Conservation (phyloP, 2,888 invertebrate species). For the Nomada flava region DNA sequence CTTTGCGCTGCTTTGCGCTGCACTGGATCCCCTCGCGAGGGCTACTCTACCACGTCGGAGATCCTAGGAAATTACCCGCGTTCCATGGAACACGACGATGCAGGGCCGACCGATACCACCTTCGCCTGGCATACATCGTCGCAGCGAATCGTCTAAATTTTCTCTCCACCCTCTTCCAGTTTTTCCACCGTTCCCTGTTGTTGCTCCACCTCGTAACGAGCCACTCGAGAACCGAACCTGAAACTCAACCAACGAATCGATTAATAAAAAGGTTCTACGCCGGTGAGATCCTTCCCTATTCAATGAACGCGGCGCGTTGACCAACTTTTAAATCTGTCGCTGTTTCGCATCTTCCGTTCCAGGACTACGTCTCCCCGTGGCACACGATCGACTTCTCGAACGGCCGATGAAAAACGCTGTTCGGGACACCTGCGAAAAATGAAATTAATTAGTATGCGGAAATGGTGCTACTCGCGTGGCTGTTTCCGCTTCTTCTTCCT, state of each 20-base stretch:
- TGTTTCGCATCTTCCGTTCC: background rate
- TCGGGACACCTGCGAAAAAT: constrained; percentile 67
- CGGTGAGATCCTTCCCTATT: too few species aligned
- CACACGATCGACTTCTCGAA: background rate
- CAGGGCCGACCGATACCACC: background rate
- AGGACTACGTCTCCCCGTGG: background rate
- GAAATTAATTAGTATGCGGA: constrained; percentile 64
- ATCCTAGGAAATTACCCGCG: background rate
- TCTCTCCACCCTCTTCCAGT: too few species aligned
- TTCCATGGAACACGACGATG: background rate
- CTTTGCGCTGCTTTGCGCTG: background rate
- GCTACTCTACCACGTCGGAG: constrained; percentile 4
- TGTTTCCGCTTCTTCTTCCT: too few species aligned
- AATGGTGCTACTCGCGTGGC: background rate
- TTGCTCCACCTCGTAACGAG: background rate
- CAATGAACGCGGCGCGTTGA: too few species aligned
- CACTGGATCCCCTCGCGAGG: constrained; percentile 22
- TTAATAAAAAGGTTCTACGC: background rate
- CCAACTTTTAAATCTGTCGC: too few species aligned
- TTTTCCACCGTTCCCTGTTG: background rate
- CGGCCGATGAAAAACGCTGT: background rate
- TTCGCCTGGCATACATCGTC: too few species aligned
- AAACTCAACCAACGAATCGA: constrained; percentile 24
- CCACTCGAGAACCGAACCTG: background rate
- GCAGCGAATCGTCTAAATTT: too few species aligned